phyloP scores from a whole-genome alignment of 2,888 invertebrate species.

The Apotomis capreana region DNA sequence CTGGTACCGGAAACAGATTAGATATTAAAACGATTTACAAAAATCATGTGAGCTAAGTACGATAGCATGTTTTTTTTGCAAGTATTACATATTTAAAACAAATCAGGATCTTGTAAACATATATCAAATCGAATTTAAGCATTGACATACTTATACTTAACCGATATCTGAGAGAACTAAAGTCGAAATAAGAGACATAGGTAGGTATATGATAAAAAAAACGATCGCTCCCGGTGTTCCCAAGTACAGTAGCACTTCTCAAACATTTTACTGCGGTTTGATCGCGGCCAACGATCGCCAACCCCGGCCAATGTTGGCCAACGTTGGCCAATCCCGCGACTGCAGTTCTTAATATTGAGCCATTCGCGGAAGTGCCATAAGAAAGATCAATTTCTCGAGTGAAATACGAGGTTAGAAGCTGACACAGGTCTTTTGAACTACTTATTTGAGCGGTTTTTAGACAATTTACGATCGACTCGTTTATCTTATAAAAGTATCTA shows the following conservation, averaged over 20 bases:
- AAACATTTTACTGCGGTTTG: slow-evolving; percentile 37
- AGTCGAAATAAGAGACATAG: too few relatives aligned
- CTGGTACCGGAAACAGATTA: too few relatives aligned
- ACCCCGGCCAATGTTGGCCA: slow-evolving; percentile 16
- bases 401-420: slow-evolving; percentile 36
- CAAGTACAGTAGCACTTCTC: slow-evolving; percentile 16
- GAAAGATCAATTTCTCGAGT: slow-evolving; percentile 37
- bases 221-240: slow-evolving; percentile 15
- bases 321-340: slow-evolving; percentile 16
- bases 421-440: slow-evolving; percentile 38
- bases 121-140: too few relatives aligned
- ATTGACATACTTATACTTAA: too few relatives aligned
- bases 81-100: too few relatives aligned
- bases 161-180: too few relatives aligned
- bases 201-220: neutral
- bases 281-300: slow-evolving; percentile 21
- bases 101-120: too few relatives aligned
- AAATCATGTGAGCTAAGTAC: too few relatives aligned
- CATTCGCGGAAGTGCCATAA: slow-evolving; percentile 35
- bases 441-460: slow-evolving; percentile 27
- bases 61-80: too few relatives aligned
- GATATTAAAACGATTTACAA: too few relatives aligned
- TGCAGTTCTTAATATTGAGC: slow-evolving; percentile 40
- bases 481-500: neutral
- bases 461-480: slow-evolving; percentile 5